Conservation (phyloP, 2,888 invertebrate genomes). For the Himalopsyche tibetana region DNA sequence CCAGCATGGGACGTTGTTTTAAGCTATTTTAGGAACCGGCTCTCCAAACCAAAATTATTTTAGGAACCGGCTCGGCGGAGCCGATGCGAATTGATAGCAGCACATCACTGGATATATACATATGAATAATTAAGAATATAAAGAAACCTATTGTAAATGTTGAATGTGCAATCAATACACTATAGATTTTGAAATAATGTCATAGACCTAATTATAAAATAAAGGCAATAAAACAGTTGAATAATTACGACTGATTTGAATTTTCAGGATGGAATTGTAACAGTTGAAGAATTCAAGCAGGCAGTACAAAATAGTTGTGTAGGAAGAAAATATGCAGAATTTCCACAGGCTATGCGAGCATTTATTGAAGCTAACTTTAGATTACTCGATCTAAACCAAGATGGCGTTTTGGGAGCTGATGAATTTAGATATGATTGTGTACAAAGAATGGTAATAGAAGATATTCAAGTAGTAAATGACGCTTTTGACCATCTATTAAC, state of each 20-base stretch:
- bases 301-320: constrained; percentile 89
- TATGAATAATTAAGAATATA: no score
- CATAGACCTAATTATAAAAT: no score
- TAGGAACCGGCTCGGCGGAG: no score
- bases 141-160: no score
- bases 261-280: constrained; percentile 87
- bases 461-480: constrained; percentile 85
- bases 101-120: no score
- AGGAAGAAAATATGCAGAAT: constrained; percentile 85
- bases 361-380: constrained; percentile 91
- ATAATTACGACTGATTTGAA: neutral
- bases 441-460: constrained; percentile 86
- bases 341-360: constrained; percentile 91
- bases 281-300: constrained; percentile 87
- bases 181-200: no score
- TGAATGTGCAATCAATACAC: no score
- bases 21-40: no score
- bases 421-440: constrained; percentile 91
- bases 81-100: no score
- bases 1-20: no score
- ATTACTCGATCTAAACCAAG: constrained; percentile 87
- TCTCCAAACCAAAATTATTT: no score
- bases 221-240: neutral
- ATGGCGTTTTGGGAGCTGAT: constrained; percentile 86
- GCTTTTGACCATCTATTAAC: constrained; percentile 86